Percentiles rank a stretch among this genome's conserved stretches.
Evolutionary conservation across 2,797 vertebrate genomes (phyloP).

Genomic region (Salmo trutta): DNA sequence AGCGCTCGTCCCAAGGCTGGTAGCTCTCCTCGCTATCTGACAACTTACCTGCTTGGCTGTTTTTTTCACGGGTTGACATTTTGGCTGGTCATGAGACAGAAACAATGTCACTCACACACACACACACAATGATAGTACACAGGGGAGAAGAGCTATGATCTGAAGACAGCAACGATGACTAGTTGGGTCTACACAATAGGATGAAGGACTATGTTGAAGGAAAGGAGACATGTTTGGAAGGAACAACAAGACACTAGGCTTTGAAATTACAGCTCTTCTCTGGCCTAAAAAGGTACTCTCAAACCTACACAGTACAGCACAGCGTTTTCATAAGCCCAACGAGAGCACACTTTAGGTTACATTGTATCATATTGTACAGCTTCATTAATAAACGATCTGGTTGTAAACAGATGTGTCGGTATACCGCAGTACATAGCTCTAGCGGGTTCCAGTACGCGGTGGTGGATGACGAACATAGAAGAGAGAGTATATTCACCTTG

Average conservation of each 20-base stretch:
- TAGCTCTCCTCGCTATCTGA: slow-evolving; percentile 19
- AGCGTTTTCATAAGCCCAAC: not conserved
- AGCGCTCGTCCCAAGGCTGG: slow-evolving; percentile 17
- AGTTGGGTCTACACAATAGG: not conserved
- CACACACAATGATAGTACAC: slow-evolving; percentile 39
- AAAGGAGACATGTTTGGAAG: not conserved
- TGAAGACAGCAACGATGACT: slow-evolving; percentile 12
- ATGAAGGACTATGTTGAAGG: not conserved
- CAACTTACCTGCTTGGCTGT: slow-evolving; percentile 91
- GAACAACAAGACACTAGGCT: not conserved
- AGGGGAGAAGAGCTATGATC: slow-evolving; percentile 15
- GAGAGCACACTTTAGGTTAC: not conserved
- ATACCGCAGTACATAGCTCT: not conserved
- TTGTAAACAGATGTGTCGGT: too few relatives aligned
- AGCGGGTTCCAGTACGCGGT: not conserved
- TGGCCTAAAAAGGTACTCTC: not conserved
- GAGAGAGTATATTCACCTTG: slow-evolving; percentile 79
- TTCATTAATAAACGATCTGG: too few relatives aligned
- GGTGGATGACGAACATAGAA: not conserved
- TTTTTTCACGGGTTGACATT: slow-evolving; percentile 97
- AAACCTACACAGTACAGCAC: not conserved
- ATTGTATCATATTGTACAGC: too few relatives aligned
- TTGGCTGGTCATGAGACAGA: slow-evolving; percentile 93
- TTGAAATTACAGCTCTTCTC: not conserved
- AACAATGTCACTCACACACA: slow-evolving; percentile 80